These are phyloP conservation scores for Habropoda laboriosa DNA, from an alignment of 1,140 invertebrate genomes.

Conservation along the genomic window DNA sequence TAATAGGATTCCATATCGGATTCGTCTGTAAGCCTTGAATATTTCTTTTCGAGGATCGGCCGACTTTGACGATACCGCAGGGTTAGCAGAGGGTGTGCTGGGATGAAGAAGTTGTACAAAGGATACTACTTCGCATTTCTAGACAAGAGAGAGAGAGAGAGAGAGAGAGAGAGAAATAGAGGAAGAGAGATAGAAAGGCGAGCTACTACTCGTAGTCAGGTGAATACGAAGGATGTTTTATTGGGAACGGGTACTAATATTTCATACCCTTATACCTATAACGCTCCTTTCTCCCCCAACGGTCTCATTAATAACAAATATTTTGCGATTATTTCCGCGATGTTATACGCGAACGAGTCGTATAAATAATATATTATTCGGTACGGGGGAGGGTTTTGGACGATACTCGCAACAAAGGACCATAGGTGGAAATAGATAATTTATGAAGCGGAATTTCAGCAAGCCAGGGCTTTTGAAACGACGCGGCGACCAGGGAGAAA, in stretches of 20 bases:
- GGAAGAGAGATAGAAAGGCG: background rate
- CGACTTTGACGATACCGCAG: background rate
- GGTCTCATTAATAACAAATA: slow-evolving; percentile 43
- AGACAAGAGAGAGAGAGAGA: no score
- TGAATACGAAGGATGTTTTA: no score
- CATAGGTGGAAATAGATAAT: background rate
- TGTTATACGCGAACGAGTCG: slow-evolving; percentile 11
- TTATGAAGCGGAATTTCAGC: slow-evolving; percentile 3
- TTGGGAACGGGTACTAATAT: slow-evolving; percentile 25
- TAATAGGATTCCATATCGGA: slow-evolving; percentile 30
- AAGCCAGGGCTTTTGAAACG: no score
- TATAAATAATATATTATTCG: slow-evolving; percentile 27
- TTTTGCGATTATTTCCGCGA: slow-evolving; percentile 36
- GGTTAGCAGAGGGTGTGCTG: no score
- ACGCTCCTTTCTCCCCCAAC: background rate
- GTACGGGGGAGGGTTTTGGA: no score
- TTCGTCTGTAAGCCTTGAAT: background rate
- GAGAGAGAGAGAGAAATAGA: background rate
- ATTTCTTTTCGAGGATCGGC: background rate
- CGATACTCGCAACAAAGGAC: background rate
- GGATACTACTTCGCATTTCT: no score
- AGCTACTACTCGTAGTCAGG: no score
- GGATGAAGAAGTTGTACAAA: no score
- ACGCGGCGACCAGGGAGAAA: background rate
- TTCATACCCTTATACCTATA: background rate